Evolutionary conservation across 64 coral and sea anemone species (phyloP), one percentile per base, ranked within the genome.

Genomic region (Montipora foliosa): DNA sequence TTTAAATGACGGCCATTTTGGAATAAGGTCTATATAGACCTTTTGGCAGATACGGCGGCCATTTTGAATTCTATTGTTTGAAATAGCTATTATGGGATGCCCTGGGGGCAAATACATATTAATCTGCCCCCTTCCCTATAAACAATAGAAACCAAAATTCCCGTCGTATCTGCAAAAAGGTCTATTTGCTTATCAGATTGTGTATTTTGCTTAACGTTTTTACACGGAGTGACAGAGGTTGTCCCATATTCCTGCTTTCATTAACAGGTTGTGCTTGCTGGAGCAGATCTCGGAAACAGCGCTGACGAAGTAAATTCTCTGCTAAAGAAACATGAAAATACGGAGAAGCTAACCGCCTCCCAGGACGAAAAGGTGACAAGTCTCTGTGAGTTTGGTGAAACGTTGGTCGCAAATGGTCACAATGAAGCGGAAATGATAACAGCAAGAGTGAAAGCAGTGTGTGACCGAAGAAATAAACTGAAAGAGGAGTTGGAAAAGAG

Each of bases 301-400:
- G 94, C 95, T 49, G 97, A 96, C 70, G 97, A 98, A 81, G 97
- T 98, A 21, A 91, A 95, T 69, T 94, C 87, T 13, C 66, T 96
- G 24, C 94, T 98, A 51, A 98, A 90, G 79, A 95, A 95, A 29
- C 97, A 98, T 21, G 97, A 96, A 47, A 98, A 98, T 48, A 87
- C 78, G 0, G 97, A 98, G 52, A 98, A 96, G 29, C 79, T 98
- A 2, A 80, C 95, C n/a, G 75, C 74, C 9, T 76, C 94, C 6
- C 94, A 96, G 11, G 94, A 98, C 21, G 91, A 98, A 15, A 98
- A 98, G 55, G 50, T 98, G 2, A 47, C 48, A 0, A 88, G 71
- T 88, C 67, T 98, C 44, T 83, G 76, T 21, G 89, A 90, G 17
- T 93, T 98, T 75, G 94, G 94, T 52, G 87, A 96, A 20, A 89